Conservation (phyloP, 2,113 vertebrate genomes). For the Ochotona curzoniae region DNA sequence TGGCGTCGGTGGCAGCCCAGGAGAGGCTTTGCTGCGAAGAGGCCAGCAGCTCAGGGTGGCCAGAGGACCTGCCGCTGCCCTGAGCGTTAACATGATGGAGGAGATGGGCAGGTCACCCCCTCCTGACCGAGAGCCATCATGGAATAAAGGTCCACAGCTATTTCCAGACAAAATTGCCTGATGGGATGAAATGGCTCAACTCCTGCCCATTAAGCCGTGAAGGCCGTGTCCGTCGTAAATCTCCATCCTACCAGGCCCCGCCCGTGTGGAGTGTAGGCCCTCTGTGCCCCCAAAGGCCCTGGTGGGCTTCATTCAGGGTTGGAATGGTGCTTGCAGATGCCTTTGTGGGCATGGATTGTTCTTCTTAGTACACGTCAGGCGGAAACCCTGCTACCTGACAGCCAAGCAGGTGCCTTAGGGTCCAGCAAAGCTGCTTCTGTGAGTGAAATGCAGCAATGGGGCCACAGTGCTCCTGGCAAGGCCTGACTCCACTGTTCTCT, state of each 20-base stretch:
- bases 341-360: not conserved
- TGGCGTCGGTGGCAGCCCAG: not conserved
- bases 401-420: no score
- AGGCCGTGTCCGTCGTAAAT: conserved; percentile 64
- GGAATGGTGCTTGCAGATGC: no score
- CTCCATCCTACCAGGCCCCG: not conserved
- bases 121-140: conserved; percentile 60
- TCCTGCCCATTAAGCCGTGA: conserved; percentile 63
- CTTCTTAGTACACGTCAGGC: not conserved
- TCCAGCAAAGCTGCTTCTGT: no score
- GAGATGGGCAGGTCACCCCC: conserved; percentile 47
- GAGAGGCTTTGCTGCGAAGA: not conserved
- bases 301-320: not conserved
- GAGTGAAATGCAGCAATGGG: not conserved
- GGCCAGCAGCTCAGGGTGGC: not conserved
- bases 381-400: no score
- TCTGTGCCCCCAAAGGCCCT: not conserved
- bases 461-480: not conserved
- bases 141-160: conserved; percentile 27
- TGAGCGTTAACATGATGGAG: conserved; percentile 72
- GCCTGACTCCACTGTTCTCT: not conserved
- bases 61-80: not conserved
- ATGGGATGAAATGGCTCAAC: conserved; percentile 69
- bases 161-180: conserved; percentile 64
- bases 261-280: not conserved